A percentile compares a stretch with the other conserved stretches of the same genome.
These are phyloP conservation scores for Lepeophtheirus nordmannii DNA, from an alignment of 2,888 invertebrate species.

Conservation along the genomic window DNA sequence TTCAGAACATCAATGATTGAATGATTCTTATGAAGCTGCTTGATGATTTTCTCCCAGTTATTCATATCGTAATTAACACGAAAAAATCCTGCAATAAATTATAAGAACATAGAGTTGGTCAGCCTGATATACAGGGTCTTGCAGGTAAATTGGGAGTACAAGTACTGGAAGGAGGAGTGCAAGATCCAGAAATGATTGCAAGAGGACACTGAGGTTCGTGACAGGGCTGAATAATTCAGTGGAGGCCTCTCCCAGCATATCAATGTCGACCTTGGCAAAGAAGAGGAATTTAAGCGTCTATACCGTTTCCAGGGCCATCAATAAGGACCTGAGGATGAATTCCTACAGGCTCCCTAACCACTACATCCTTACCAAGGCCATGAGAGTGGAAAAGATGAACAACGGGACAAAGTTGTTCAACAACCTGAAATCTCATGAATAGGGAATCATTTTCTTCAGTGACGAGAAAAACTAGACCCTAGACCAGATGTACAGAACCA, in stretches of 20 bases:
- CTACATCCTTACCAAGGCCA: not conserved
- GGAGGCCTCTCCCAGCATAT: not conserved
- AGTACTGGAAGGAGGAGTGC: too few species aligned
- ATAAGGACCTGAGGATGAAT: not conserved
- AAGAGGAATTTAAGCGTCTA: not conserved
- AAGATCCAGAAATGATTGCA: too few species aligned
- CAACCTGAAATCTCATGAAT: not conserved
- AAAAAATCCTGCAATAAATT: too few species aligned
- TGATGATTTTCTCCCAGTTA: too few species aligned
- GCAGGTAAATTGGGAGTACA: too few species aligned
- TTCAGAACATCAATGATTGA: too few species aligned
- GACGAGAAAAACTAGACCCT: conserved; percentile 3
- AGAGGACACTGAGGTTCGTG: too few species aligned
- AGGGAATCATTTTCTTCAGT: not conserved
- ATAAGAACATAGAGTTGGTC: too few species aligned
- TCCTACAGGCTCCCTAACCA: not conserved
- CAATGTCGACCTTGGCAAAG: not conserved
- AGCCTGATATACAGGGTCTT: too few species aligned
- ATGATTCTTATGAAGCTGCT: too few species aligned
- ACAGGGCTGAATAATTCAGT: not conserved
- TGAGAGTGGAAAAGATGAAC: not conserved
- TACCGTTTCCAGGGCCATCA: conserved; percentile 1
- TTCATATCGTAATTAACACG: too few species aligned
- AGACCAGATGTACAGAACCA: not conserved
- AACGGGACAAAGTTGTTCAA: not conserved